A percentile compares a stretch with the other conserved stretches of the same genome.
Conservation (phyloP, 1,140 invertebrate species). For the Drosophila mauritiana region DNA sequence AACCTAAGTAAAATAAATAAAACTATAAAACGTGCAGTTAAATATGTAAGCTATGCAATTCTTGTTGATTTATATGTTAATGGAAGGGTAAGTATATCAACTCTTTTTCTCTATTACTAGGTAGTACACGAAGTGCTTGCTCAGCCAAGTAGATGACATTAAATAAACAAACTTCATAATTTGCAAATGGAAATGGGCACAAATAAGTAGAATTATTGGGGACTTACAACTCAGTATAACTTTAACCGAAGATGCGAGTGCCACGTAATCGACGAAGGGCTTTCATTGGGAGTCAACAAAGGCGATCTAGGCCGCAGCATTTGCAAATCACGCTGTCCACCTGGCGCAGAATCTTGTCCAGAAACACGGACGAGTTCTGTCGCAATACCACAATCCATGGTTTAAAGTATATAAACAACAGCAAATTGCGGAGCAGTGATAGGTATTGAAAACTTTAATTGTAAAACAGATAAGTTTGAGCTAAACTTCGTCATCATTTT, state of each 20-base stretch:
- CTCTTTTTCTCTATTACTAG: no score
- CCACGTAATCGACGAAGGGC: slow-evolving; percentile 18
- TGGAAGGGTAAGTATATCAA: no score
- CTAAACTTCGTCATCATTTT: neutral
- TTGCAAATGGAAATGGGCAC: slow-evolving; percentile 3
- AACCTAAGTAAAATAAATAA: neutral
- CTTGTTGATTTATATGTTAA: no score
- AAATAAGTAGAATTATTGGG: neutral
- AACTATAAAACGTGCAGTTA: no score
- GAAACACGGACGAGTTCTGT: slow-evolving; percentile 75
- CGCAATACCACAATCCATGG: slow-evolving; percentile 75
- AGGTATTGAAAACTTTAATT: slow-evolving; percentile 30
- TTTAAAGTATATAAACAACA: slow-evolving; percentile 70
- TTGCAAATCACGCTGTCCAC: slow-evolving; percentile 26
- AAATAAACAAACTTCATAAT: slow-evolving; percentile 16
- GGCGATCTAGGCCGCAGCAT: neutral
- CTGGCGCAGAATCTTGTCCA: slow-evolving; percentile 54
- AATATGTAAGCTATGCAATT: no score
- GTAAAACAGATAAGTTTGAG: neutral
- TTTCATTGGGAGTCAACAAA: slow-evolving; percentile 6
- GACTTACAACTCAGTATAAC: neutral
- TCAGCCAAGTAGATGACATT: slow-evolving; percentile 9
- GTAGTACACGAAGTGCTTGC: neutral
- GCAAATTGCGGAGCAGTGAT: slow-evolving; percentile 48
- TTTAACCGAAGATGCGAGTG: slow-evolving; percentile 11